phyloP scores from a whole-genome alignment of 1,140 invertebrate genomes.

The Pinna nobilis region DNA sequence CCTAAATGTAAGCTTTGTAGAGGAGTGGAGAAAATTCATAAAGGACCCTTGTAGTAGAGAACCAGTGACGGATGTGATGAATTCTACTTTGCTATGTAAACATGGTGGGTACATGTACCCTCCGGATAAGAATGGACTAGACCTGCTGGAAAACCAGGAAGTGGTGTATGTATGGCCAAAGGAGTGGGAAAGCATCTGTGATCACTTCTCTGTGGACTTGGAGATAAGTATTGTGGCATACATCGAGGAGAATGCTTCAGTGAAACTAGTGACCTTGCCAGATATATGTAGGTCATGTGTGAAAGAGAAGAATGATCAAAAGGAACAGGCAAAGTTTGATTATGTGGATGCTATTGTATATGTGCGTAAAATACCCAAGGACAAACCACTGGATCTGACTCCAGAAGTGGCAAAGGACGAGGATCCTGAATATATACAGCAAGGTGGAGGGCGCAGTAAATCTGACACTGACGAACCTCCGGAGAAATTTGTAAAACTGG shows the following conservation, averaged over 20 bases:
- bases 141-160: conserved; percentile 23
- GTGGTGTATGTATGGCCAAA: conserved; percentile 54
- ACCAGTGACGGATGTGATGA: conserved; percentile 52
- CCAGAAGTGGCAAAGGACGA: conserved; percentile 46
- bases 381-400: conserved; percentile 17
- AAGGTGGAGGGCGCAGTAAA: conserved; percentile 27
- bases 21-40: conserved; percentile 72
- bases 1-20: conserved; percentile 66
- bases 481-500: conserved; percentile 54
- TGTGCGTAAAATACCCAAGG: conserved; percentile 67
- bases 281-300: conserved; percentile 71
- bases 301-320: conserved; percentile 54
- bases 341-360: conserved; percentile 70
- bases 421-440: conserved; percentile 57
- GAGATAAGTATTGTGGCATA: conserved; percentile 50
- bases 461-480: conserved; percentile 43
- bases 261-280: conserved; percentile 50
- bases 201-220: conserved; percentile 52
- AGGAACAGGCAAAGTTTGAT: conserved; percentile 64
- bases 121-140: conserved; percentile 14
- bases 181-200: conserved; percentile 60
- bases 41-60: conserved; percentile 54
- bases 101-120: conserved; percentile 60
- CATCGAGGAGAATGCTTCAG: conserved; percentile 26
- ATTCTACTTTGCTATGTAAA: conserved; percentile 59